Evolutionary conservation across 2,888 invertebrate genomes (phyloP).

Genomic region (Agrotis exclamationis): DNA sequence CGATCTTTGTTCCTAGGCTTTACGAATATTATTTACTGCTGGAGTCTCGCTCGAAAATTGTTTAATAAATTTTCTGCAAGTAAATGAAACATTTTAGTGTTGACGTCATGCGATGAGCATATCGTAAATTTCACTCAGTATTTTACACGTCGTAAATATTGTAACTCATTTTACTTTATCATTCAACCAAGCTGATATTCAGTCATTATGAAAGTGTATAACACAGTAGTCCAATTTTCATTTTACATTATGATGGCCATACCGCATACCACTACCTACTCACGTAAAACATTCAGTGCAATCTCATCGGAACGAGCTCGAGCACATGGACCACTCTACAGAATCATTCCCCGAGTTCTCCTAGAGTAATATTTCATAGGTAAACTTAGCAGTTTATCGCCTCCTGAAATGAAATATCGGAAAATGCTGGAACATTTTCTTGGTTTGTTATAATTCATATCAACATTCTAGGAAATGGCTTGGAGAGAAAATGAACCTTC

Average conservation of each 20-base stretch:
- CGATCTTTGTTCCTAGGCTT: slow-evolving; percentile 27
- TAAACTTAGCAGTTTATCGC: slow-evolving; percentile 37
- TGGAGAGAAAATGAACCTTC: slow-evolving; percentile 15
- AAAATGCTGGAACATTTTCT: slow-evolving; percentile 45
- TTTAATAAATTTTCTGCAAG: slow-evolving; percentile 10
- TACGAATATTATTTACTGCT: slow-evolving; percentile 10
- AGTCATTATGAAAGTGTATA: neutral
- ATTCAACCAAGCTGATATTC: slow-evolving; percentile 3
- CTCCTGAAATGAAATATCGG: slow-evolving; percentile 41
- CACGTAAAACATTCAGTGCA: slow-evolving; percentile 36
- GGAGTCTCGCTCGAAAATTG: neutral
- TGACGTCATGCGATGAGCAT: neutral
- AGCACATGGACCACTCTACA: slow-evolving; percentile 9
- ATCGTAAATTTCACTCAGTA: too few relatives aligned
- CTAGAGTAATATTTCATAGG: slow-evolving; percentile 38
- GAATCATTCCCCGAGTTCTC: slow-evolving; percentile 28
- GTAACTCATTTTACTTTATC: neutral
- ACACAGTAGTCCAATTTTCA: neutral
- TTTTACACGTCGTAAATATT: too few relatives aligned
- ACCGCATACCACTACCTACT: neutral
- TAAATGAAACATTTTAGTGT: neutral
- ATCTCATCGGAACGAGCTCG: slow-evolving; percentile 18
- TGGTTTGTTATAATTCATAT: slow-evolving; percentile 41
- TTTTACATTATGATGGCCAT: slow-evolving; percentile 10
- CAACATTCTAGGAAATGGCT: slow-evolving; percentile 38